These are phyloP conservation scores for Pempheris klunzingeri DNA, from an alignment of 2,797 vertebrate genomes.

Conservation along the genomic window DNA sequence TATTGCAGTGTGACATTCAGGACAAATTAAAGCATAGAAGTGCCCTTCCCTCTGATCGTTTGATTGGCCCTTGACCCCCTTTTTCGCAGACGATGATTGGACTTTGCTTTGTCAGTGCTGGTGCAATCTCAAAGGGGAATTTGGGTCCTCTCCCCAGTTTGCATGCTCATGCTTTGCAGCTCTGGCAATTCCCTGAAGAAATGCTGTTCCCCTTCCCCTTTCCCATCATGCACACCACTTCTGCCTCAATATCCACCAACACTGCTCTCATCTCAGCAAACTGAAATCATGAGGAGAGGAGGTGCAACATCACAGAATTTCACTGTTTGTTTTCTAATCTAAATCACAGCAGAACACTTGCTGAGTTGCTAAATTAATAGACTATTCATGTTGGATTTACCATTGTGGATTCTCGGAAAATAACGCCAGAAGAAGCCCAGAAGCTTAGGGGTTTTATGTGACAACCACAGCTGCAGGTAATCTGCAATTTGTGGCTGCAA, in stretches of 20 bases:
- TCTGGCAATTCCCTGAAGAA: conserved; percentile 18
- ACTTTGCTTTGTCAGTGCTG: conserved; percentile 27
- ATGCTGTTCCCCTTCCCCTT: conserved; percentile 9
- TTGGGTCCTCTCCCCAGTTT: conserved; percentile 20
- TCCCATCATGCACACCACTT: background rate
- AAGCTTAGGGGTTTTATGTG: background rate
- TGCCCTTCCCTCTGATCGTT: conserved; percentile 17
- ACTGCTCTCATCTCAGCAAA: conserved; percentile 27
- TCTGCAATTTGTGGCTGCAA: conserved; percentile 2
- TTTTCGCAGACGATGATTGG: conserved; percentile 46
- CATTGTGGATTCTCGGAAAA: background rate
- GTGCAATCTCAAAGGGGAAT: conserved; percentile 35
- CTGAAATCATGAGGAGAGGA: conserved; percentile 5
- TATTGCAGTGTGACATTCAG: conserved; percentile 32
- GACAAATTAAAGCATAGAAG: conserved; percentile 38
- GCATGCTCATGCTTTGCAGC: conserved; percentile 19
- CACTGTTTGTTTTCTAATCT: background rate
- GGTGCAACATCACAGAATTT: conserved; percentile 13
- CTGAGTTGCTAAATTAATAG: background rate
- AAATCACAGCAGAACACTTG: background rate
- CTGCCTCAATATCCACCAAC: background rate
- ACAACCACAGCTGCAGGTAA: conserved; percentile 9
- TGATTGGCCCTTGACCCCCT: conserved; percentile 59
- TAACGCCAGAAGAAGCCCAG: background rate
- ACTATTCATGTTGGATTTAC: conserved; percentile 5